Conservation (phyloP, 2,113 vertebrate genomes). For the Nannobrachium achirus region DNA sequence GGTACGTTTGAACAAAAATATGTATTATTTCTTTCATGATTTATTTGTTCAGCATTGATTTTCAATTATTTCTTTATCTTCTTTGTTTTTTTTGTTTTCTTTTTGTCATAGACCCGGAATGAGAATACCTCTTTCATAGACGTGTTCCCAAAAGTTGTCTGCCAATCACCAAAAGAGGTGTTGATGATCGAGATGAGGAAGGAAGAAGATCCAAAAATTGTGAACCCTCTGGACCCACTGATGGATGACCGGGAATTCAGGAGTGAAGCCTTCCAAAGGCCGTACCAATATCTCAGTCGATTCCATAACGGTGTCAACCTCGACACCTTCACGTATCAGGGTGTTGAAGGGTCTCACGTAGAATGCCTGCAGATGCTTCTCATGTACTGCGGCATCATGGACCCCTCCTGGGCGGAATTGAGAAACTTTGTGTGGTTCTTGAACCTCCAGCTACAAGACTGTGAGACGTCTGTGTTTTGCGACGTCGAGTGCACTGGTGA, state of each 20-base stretch:
- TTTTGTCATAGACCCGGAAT: constrained; percentile 50
- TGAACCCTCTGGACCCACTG: constrained; percentile 70
- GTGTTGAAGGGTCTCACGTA: constrained; percentile 81
- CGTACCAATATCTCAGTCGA: constrained; percentile 90
- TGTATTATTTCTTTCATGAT: not conserved
- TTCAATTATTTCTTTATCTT: constrained; percentile 17
- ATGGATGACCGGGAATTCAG: constrained; percentile 88
- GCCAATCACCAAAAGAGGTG: constrained; percentile 90
- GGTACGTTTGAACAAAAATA: constrained; percentile 67
- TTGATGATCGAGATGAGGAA: constrained; percentile 72
- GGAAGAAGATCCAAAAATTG: constrained; percentile 36
- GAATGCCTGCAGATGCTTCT: constrained; percentile 91
- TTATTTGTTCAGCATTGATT: not conserved
- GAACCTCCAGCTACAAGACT: constrained; percentile 88
- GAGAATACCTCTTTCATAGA: constrained; percentile 79
- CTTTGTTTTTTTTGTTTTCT: no score
- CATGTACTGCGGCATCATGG: constrained; percentile 84
- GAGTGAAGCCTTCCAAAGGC: constrained; percentile 89
- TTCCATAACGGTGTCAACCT: constrained; percentile 78
- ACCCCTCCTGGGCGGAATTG: constrained; percentile 94
- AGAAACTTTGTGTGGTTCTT: constrained; percentile 91
- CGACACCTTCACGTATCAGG: constrained; percentile 80
- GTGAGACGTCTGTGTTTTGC: constrained; percentile 91
- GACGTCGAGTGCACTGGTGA: constrained; percentile 81
- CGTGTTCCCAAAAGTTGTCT: constrained; percentile 89